Evolutionary conservation across 1,140 invertebrate species (phyloP).

Genomic region (Caenorhabditis remanei): DNA sequence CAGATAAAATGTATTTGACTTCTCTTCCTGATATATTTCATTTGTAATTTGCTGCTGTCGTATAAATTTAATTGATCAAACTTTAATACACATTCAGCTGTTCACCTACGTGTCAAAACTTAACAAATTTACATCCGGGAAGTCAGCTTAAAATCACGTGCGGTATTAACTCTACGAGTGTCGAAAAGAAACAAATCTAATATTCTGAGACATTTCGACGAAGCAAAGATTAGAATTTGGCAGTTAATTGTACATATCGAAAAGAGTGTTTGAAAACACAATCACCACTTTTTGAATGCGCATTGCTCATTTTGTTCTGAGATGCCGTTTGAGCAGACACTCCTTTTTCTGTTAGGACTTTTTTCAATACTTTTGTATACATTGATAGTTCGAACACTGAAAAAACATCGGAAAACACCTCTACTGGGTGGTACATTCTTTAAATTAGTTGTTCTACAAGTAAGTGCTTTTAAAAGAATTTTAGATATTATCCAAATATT

Average conservation of each 20-base stretch:
- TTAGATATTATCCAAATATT: not conserved
- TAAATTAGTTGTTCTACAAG: not conserved
- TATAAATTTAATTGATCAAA: too few species aligned
- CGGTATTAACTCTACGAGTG: not conserved
- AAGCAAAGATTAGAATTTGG: not conserved
- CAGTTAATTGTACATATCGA: conserved; percentile 6
- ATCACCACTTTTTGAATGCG: conserved; percentile 16
- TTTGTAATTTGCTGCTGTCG: too few species aligned
- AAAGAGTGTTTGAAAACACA: not conserved
- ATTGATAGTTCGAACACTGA: not conserved
- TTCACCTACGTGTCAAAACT: not conserved
- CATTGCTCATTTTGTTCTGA: not conserved
- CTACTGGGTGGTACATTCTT: conserved; percentile 33
- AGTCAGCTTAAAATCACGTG: not conserved
- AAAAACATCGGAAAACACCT: conserved; percentile 16
- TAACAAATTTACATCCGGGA: not conserved
- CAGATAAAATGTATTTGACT: too few species aligned
- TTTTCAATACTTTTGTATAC: not conserved
- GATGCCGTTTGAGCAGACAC: conserved; percentile 37
- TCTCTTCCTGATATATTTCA: too few species aligned
- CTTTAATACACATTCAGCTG: not conserved
- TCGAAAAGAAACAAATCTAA: not conserved
- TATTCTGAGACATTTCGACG: not conserved
- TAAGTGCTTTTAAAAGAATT: not conserved
- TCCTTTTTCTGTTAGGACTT: not conserved